phyloP scores from a whole-genome alignment of 1,140 invertebrate species.

The Zaprionus gabonicus region DNA sequence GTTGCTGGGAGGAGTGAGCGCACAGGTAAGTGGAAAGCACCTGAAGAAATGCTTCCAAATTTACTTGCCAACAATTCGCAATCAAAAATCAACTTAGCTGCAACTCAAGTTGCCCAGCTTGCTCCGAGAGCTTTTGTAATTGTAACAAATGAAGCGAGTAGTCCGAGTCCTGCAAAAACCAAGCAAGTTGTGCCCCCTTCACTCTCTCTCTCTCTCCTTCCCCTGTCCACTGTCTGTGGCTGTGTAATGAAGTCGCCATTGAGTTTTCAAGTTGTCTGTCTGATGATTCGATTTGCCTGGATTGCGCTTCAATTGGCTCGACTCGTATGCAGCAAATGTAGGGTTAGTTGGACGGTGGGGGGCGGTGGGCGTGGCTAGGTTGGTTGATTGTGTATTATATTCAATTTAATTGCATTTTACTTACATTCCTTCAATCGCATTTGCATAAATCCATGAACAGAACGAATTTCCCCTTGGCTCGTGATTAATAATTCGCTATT shows the following conservation, averaged over 20 bases:
- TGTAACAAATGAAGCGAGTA: constrained; percentile 62
- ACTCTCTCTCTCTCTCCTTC: neutral
- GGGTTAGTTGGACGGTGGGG: too few relatives aligned
- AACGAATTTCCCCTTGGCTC: constrained; percentile 26
- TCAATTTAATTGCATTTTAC: constrained; percentile 56
- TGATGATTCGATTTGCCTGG: constrained; percentile 40
- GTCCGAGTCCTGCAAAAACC: constrained; percentile 15
- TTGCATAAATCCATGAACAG: constrained; percentile 61
- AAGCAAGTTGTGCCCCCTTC: constrained; percentile 7
- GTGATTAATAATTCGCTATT: constrained; percentile 55
- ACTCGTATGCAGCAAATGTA: neutral
- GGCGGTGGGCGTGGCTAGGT: neutral
- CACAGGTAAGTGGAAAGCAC: neutral
- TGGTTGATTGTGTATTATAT: constrained; percentile 9
- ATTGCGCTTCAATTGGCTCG: constrained; percentile 32
- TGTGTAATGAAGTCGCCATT: constrained; percentile 46
- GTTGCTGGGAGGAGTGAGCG: constrained; percentile 32
- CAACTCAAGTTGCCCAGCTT: constrained; percentile 23
- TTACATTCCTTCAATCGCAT: constrained; percentile 43
- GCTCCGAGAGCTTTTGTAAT: constrained; percentile 39
- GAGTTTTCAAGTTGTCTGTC: constrained; percentile 48
- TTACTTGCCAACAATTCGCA: constrained; percentile 36
- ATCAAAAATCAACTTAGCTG: constrained; percentile 53
- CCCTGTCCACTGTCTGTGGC: constrained; percentile 22
- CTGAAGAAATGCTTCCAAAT: constrained; percentile 40